A percentile compares a stretch with the other conserved stretches of the same genome.
Evolutionary conservation across 2,113 vertebrate genomes (phyloP).

Genomic region (Xiphophorus couchianus): DNA sequence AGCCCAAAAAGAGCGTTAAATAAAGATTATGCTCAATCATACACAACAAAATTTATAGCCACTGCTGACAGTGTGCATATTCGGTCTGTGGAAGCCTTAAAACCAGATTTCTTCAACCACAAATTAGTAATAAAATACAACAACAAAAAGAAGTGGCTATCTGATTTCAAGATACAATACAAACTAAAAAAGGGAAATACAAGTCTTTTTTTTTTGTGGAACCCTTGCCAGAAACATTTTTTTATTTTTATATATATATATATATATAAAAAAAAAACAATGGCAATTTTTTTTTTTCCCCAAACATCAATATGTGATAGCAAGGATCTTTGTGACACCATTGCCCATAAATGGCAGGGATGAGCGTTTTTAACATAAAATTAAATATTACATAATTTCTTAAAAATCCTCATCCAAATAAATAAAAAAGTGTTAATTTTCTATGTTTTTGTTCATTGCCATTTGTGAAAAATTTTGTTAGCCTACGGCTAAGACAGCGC

Average conservation of each 20-base stretch:
- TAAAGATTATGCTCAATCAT: slow-evolving; percentile 19
- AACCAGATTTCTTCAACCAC: neutral
- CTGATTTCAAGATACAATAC: neutral
- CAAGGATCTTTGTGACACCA: neutral
- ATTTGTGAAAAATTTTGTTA: no score
- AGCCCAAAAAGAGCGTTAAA: slow-evolving; percentile 25
- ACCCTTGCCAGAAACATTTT: no score
- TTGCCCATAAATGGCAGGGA: neutral
- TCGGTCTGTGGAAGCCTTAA: neutral
- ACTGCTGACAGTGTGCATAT: slow-evolving; percentile 23
- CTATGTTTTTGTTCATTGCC: no score
- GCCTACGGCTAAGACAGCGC: neutral
- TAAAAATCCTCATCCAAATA: neutral
- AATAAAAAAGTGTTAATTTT: neutral
- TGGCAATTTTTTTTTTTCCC: no score
- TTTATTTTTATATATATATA: no score
- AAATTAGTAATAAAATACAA: neutral
- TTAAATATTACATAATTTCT: neutral
- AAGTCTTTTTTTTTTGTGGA: neutral
- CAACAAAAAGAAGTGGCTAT: neutral
- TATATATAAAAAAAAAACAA: no score
- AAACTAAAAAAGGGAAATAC: neutral
- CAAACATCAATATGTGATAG: no score
- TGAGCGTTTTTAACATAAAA: neutral
- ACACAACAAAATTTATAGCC: slow-evolving; percentile 18